Base-by-base conservation (phyloP, 2,113 vertebrate species). In the Gasterosteus nipponicus region DNA sequence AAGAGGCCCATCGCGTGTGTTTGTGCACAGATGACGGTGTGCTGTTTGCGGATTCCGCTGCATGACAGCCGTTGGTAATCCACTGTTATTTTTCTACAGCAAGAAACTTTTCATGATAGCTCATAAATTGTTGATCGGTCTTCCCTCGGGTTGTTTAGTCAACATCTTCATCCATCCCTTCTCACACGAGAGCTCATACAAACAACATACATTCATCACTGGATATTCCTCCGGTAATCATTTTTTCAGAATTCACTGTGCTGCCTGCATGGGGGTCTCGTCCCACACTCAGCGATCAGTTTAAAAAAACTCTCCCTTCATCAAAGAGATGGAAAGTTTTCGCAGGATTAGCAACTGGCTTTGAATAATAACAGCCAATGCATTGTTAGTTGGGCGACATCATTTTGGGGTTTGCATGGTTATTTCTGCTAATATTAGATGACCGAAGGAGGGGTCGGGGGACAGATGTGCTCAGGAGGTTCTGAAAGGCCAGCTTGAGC, bases 101-200 rank as follows among this genome's bases (percentile, higher is more conserved):
- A 86, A 82, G 77, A 82, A 75, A 69, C 68, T 69, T 59, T 82
- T 87, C 53, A 68, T 66, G 84, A 81, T 77, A 77, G 83, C 89
- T 85, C 86, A 84, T 84, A 82, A 85, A 87, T 86, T 77, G 77
- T 78, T 83, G 51, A 81, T 80, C 66, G 47, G 44, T 78, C 75
- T 77, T 73, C 78, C 87, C 79, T 33, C 44, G 54, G 77, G 88
- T 71, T 81, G 69, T 85, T 87, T 77, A 80, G 81, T 84, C 75
- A 73, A 84, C 72, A 88, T 86, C 59, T 39, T 69, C 74, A 81
- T 73, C 73, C 69, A 85, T 85, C 82, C 73, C 61, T 77, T 75
- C 58, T 72, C 78, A 61, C 1, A 1, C 22, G 22, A 38, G 14
- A 22, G 54, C 66, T 75, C 63, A 41, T 56, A 60, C 69, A 81